phyloP scores from a whole-genome alignment of 2,888 invertebrate species.

The Zaprionus lineosus region DNA sequence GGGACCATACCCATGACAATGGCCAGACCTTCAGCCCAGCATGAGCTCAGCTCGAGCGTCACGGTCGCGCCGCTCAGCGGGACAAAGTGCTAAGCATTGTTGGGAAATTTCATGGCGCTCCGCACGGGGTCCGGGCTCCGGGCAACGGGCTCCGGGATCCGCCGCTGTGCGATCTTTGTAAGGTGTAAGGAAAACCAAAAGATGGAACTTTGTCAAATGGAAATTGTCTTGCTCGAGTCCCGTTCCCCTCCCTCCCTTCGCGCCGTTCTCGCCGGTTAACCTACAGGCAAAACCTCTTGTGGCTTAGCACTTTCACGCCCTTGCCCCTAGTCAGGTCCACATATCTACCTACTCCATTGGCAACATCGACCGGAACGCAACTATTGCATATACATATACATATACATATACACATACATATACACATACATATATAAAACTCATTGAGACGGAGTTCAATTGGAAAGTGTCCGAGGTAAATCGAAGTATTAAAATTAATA shows the following conservation, averaged over 20 bases:
- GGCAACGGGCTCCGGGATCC: constrained; percentile 1
- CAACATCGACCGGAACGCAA: constrained; percentile 7
- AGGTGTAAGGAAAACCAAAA: constrained; percentile 75
- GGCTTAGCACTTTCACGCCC: constrained; percentile 60
- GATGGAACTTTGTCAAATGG: constrained; percentile 71
- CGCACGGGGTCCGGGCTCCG: constrained; percentile 53
- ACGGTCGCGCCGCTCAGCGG: constrained; percentile 66
- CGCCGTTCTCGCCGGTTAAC: too few relatives aligned
- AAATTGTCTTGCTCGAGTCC: constrained; percentile 54
- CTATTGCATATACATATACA: too few relatives aligned
- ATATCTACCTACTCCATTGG: constrained; percentile 23
- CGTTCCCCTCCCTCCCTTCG: too few relatives aligned
- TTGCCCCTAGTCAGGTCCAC: constrained; percentile 36
- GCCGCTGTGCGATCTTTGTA: constrained; percentile 55
- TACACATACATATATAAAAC: too few relatives aligned
- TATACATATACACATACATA: too few relatives aligned
- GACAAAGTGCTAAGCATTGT: constrained; percentile 71
- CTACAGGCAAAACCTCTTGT: too few relatives aligned
- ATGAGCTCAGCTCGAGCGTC: constrained; percentile 56
- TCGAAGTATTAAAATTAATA: too few relatives aligned
- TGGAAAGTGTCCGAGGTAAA: too few relatives aligned
- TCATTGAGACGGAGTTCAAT: too few relatives aligned
- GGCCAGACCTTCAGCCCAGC: constrained; percentile 42
- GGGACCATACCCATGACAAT: constrained; percentile 2
- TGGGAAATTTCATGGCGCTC: constrained; percentile 75